A percentile compares a stretch with the other conserved stretches of the same genome.
Evolutionary conservation across 2,888 invertebrate genomes (phyloP).

Genomic region (Cerastoderma edule): DNA sequence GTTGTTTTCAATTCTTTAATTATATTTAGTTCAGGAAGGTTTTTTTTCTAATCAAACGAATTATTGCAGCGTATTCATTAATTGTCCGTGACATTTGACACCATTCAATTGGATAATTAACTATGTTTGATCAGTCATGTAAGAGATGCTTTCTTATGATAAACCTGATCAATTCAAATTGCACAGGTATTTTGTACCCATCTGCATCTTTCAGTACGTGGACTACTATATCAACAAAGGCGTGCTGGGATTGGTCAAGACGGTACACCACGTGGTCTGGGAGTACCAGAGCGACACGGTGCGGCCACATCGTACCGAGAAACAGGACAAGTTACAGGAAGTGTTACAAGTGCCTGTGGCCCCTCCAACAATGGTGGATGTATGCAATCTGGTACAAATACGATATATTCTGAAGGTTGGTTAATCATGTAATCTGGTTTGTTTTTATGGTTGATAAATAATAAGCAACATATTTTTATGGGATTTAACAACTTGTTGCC

Average conservation of each 20-base stretch:
- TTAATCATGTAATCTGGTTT: neutral
- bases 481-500: no score
- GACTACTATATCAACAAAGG: constrained; percentile 91
- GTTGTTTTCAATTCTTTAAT: no score
- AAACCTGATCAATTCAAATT: no score
- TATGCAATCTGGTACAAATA: constrained; percentile 89
- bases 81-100: no score
- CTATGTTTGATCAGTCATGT: no score
- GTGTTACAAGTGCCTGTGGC: constrained; percentile 89
- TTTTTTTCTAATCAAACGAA: neutral
- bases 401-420: constrained; percentile 90
- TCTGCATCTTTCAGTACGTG: constrained; percentile 88
- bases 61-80: neutral
- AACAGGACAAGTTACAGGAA: constrained; percentile 77
- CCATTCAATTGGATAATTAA: no score
- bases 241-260: constrained; percentile 89
- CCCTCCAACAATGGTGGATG: constrained; percentile 89
- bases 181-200: no score
- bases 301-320: constrained; percentile 85
- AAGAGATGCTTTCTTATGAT: no score
- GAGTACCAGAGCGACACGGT: constrained; percentile 89
- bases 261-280: constrained; percentile 88
- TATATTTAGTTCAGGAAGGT: neutral
- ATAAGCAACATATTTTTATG: no score
- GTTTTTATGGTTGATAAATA: no score